These are phyloP conservation scores for Echinops telfairi DNA, from an alignment of 2,113 vertebrate species.

Conservation along the genomic window DNA sequence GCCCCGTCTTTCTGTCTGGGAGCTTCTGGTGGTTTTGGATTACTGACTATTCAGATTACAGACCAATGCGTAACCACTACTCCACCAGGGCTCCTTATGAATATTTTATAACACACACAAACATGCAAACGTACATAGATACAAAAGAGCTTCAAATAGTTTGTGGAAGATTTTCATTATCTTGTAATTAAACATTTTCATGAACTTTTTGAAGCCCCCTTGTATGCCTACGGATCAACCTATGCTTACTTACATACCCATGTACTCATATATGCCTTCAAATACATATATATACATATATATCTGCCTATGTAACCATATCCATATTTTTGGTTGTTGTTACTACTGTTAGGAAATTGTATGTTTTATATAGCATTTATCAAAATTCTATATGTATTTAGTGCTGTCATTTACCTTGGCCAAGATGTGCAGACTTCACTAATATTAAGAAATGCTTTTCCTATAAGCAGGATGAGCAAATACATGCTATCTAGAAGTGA, in stretches of 20 bases:
- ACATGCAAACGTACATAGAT: not conserved
- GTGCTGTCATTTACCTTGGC: not conserved
- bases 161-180: too few relatives aligned
- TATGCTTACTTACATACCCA: not conserved
- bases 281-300: not conserved
- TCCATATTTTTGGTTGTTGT: not conserved
- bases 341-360: not conserved
- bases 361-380: not conserved
- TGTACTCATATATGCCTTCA: not conserved
- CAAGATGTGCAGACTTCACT: not conserved
- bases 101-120: too few relatives aligned
- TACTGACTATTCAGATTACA: too few relatives aligned
- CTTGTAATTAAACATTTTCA: too few relatives aligned
- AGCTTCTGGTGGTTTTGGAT: too few relatives aligned
- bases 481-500: not conserved
- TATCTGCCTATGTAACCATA: not conserved
- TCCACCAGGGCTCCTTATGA: too few relatives aligned
- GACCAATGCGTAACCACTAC: too few relatives aligned
- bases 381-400: not conserved
- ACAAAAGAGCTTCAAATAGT: not conserved
- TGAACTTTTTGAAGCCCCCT: too few relatives aligned
- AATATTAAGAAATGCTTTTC: not conserved
- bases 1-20: too few relatives aligned
- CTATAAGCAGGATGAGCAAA: not conserved
- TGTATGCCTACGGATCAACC: not conserved